Conservation (phyloP, 1,140 invertebrate species). For the Pemphigus obesinymphae region DNA sequence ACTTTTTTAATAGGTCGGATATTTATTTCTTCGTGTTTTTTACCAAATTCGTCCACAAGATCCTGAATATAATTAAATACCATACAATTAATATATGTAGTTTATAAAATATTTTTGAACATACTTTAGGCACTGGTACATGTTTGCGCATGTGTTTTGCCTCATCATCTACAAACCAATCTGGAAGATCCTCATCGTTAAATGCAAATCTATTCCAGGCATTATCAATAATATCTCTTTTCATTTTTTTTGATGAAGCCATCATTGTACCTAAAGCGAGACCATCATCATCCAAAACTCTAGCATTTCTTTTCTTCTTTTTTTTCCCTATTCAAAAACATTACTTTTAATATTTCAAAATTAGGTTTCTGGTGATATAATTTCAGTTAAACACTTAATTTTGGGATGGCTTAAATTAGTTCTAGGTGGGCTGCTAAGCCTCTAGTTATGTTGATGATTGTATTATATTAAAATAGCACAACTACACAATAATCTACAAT, state of each 20-base stretch:
- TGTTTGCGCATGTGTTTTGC: conserved; percentile 75
- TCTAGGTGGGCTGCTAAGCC: too few relatives aligned
- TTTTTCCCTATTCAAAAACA: conserved; percentile 47
- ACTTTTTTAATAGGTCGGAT: conserved; percentile 96
- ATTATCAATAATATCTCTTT: conserved; percentile 76
- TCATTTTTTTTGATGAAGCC: conserved; percentile 76
- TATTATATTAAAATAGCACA: too few relatives aligned
- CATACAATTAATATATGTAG: background rate
- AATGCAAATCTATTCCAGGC: conserved; percentile 88
- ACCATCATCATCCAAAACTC: conserved; percentile 77
- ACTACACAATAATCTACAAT: too few relatives aligned
- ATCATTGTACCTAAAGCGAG: conserved; percentile 82
- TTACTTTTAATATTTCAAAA: conserved; percentile 2
- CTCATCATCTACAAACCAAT: conserved; percentile 96
- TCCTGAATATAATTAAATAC: conserved; percentile 53
- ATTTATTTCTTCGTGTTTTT: conserved; percentile 80
- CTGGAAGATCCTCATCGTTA: conserved; percentile 84
- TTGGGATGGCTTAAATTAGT: too few relatives aligned
- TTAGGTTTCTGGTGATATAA: too few relatives aligned
- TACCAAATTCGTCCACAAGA: conserved; percentile 67
- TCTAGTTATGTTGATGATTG: too few relatives aligned
- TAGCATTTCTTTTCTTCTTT: conserved; percentile 55
- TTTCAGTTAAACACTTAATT: too few relatives aligned
- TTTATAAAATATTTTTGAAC: background rate
- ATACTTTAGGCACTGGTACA: conserved; percentile 47